Base-by-base conservation (phyloP, 2,888 invertebrate genomes). In the Dicycla oo region DNA sequence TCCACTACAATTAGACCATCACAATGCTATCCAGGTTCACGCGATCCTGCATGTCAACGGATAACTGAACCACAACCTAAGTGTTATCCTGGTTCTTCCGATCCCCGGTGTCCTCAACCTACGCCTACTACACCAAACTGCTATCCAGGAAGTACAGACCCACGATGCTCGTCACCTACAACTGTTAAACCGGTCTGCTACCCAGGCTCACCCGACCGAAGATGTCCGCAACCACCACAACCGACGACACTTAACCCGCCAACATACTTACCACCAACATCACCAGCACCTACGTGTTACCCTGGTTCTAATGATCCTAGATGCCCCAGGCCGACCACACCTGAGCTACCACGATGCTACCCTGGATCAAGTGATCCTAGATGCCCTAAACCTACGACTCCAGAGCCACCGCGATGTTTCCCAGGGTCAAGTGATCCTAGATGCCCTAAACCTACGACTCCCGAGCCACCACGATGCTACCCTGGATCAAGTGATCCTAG, bases 1-100 rank as follows among this genome's bases (percentile, higher is more conserved):
- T 89, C 94, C 58, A 92, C 95, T 72, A 91, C 93, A 60, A 80
- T 91, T 54, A 81, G 86, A 80, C 90, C 94, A 80, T 85, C 90
- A 64, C 75, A 81, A 74, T 93, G 93, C 68, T 92, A 92, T 51
- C 93, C 93, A 45, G 93, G 93, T 61, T 92, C 93, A 0, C 85
- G 83, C 2, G 92, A 94, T 26, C 93, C 93, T 3, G 88, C 86
- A 30, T 95, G 95, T 78, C 92, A 90, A 70, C 87, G 87, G 65
- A 88, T 90, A 60, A 87, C 91, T 7, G 86, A 88, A 65, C 78
- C 90, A 38, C 88, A 90, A 78, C 72, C 84, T 10, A 89, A 88
- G 69, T 91, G 92, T 61, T 91, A 90, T 45, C 91, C 91, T 11
- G 92, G 91, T 2, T 88, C 88, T 15, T 72, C 82, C 5, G 94